These are phyloP conservation scores for Macrobrachium nipponense DNA, from an alignment of 1,140 invertebrate genomes.

Conservation along the genomic window DNA sequence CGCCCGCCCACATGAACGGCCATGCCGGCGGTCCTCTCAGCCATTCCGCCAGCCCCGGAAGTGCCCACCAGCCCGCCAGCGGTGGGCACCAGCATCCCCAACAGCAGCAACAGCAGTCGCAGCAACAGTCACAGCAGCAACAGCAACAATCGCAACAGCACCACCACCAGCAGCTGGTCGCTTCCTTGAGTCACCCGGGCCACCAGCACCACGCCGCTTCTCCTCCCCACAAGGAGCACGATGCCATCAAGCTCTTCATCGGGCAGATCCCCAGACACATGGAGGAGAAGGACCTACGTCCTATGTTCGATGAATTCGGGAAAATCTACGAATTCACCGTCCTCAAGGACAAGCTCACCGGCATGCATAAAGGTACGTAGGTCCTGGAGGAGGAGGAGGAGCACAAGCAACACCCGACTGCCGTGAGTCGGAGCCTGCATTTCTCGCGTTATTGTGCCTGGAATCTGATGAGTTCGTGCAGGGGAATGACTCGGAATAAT, in stretches of 20 bases:
- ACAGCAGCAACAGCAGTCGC: constrained; percentile 30
- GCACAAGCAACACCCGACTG: too few relatives aligned
- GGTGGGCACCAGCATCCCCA: constrained; percentile 42
- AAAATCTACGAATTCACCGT: constrained; percentile 95
- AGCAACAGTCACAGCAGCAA: constrained; percentile 23
- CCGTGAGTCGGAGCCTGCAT: too few relatives aligned
- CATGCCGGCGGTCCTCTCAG: constrained; percentile 58
- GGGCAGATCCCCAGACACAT: constrained; percentile 93
- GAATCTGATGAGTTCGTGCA: too few relatives aligned
- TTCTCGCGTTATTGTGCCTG: too few relatives aligned
- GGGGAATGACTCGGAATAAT: too few relatives aligned
- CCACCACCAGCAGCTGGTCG: constrained; percentile 59
- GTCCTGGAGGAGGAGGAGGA: too few relatives aligned
- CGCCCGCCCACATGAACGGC: constrained; percentile 63
- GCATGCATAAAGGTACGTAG: constrained; percentile 91
- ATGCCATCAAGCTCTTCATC: constrained; percentile 88
- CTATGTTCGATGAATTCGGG: constrained; percentile 92
- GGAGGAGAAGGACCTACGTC: constrained; percentile 88
- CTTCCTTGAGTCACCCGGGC: constrained; percentile 54
- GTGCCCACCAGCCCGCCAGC: constrained; percentile 31
- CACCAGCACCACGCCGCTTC: constrained; percentile 75
- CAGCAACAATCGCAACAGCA: constrained; percentile 57
- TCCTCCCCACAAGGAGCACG: constrained; percentile 69
- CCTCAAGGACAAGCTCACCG: constrained; percentile 92
- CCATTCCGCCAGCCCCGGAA: constrained; percentile 54